A percentile compares a stretch with the other conserved stretches of the same genome.
Evolutionary conservation across 92 coral and sea anemone species (phyloP).

Genomic region (Phenganax subtilis): DNA sequence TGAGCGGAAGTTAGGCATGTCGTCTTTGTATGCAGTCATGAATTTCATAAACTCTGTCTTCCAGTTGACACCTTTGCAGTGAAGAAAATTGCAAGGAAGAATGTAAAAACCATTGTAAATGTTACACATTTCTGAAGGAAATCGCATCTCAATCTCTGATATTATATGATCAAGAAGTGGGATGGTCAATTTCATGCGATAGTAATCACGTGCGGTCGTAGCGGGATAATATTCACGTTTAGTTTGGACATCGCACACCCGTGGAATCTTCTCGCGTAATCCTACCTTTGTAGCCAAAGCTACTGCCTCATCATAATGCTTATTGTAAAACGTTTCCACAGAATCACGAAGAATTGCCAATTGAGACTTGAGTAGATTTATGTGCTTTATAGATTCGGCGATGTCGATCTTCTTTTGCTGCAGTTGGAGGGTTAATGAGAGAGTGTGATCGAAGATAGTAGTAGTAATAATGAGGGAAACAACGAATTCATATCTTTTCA

Average conservation of each 20-base stretch:
- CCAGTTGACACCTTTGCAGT: slow-evolving; percentile 15
- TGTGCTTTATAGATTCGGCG: slow-evolving; percentile 11
- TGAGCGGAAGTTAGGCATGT: slow-evolving; percentile 17
- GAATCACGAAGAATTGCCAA: slow-evolving; percentile 1
- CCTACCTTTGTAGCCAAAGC: background rate
- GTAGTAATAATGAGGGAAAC: too few species aligned
- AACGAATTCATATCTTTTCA: too few species aligned
- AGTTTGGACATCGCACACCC: background rate
- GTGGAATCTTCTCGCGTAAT: background rate
- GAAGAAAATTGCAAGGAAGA: slow-evolving; percentile 11
- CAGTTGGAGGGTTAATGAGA: background rate
- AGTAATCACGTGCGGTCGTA: slow-evolving; percentile 1
- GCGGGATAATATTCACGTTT: slow-evolving; percentile 10
- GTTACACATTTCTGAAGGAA: slow-evolving; percentile 26
- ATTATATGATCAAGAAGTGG: slow-evolving; percentile 27
- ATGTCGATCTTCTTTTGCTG: slow-evolving; percentile 15
- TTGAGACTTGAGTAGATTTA: slow-evolving; percentile 2
- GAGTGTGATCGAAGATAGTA: too few species aligned
- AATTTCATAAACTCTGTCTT: slow-evolving; percentile 29
- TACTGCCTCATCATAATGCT: background rate
- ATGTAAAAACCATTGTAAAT: slow-evolving; percentile 19
- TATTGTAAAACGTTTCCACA: background rate
- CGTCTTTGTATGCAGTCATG: slow-evolving; percentile 13
- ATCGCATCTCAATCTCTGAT: slow-evolving; percentile 4
- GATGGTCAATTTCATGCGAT: slow-evolving; percentile 12